phyloP scores from a whole-genome alignment of 2,113 vertebrate species.

The Aythya baeri region DNA sequence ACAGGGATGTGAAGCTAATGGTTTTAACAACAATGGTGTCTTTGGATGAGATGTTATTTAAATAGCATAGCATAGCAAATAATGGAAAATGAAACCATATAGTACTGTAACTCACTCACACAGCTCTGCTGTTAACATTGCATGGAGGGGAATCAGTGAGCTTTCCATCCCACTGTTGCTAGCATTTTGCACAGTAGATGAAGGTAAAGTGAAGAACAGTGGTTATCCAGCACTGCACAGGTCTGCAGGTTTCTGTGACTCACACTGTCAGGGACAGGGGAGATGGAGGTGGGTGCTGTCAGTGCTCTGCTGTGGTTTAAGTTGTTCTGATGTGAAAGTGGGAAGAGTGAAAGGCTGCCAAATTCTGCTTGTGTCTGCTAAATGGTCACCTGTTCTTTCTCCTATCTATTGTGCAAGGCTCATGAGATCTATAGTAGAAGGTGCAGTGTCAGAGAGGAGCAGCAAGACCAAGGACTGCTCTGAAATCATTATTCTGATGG shows the following conservation, averaged over 20 bases:
- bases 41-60: not conserved
- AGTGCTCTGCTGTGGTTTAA: not conserved
- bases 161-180: fast-evolving
- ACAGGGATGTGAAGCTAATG: not conserved
- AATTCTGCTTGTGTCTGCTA: not conserved
- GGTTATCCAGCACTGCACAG: fast-evolving
- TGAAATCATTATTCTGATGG: not conserved
- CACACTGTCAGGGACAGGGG: no score
- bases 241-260: not conserved
- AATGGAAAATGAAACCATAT: not conserved
- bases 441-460: not conserved
- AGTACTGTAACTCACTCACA: not conserved
- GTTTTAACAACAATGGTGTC: not conserved
- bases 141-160: no score
- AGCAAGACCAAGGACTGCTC: not conserved
- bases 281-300: not conserved
- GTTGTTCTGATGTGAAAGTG: not conserved
- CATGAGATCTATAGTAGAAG: no score
- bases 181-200: not conserved
- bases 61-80: not conserved
- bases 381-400: no score
- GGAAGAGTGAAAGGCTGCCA: not conserved
- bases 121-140: not conserved
- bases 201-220: not conserved
- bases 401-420: not conserved